Conservation (phyloP, 92 coral and sea anemone genomes). For the Porites rus region DNA sequence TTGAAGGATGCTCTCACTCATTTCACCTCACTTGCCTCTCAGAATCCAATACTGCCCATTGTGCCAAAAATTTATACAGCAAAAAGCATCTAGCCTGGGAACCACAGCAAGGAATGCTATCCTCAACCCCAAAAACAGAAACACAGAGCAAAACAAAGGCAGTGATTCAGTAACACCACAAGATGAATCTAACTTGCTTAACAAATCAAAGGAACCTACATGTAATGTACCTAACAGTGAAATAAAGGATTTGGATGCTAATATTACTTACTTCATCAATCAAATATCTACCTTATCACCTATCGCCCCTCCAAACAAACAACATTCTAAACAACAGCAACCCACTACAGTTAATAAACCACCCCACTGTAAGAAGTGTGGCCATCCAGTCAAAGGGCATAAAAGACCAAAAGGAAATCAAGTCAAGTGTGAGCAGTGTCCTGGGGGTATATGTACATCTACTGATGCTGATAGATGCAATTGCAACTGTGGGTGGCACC, state of each 20-base stretch:
- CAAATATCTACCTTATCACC: too few species aligned
- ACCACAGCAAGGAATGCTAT: conserved; percentile 22
- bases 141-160: not conserved
- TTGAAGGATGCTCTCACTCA: conserved; percentile 48
- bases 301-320: too few species aligned
- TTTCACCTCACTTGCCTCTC: conserved; percentile 27
- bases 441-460: not conserved
- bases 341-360: too few species aligned
- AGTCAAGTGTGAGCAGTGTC: not conserved
- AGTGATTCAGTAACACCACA: not conserved
- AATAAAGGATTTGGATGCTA: too few species aligned
- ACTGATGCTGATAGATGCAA: not conserved
- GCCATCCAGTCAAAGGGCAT: not conserved
- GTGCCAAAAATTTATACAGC: conserved; percentile 13
- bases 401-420: conserved; percentile 28
- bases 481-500: not conserved
- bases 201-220: not conserved
- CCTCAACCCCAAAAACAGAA: not conserved
- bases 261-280: conserved; percentile 20
- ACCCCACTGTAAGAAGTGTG: not conserved
- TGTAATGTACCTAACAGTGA: too few species aligned
- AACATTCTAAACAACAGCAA: too few species aligned
- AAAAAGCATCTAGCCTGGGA: conserved; percentile 12
- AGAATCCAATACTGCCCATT: not conserved
- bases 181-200: not conserved